Evolutionary conservation across 2,113 vertebrate species (phyloP).

Genomic region (Chlorodrepanis virens): DNA sequence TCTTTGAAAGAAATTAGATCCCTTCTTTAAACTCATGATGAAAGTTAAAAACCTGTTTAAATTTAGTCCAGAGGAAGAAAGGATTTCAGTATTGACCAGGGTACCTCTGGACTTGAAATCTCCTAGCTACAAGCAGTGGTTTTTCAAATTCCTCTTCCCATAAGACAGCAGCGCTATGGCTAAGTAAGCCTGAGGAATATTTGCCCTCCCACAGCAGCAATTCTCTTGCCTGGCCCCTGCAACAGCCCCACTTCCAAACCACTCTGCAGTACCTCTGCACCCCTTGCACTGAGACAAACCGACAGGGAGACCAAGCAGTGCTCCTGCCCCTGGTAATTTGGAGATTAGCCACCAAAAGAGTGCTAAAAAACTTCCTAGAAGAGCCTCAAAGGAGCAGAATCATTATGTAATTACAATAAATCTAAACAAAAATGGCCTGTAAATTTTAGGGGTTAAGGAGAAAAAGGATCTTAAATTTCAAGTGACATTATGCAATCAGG

Average conservation of each 20-base stretch:
- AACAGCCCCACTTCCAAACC: neutral
- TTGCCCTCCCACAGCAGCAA: neutral
- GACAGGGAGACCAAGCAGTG: neutral
- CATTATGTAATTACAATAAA: conserved; percentile 44
- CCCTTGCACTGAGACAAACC: neutral
- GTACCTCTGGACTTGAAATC: neutral
- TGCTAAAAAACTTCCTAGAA: neutral
- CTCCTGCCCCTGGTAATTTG: neutral
- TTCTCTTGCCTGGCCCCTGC: neutral
- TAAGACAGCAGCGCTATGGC: neutral
- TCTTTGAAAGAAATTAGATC: neutral
- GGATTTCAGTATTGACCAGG: neutral
- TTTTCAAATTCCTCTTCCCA: neutral
- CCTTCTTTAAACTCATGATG: neutral
- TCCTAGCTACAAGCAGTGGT: neutral
- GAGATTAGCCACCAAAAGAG: neutral
- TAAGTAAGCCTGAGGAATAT: neutral
- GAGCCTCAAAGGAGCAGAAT: conserved; percentile 20
- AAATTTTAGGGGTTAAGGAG: conserved; percentile 56
- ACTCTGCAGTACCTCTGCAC: neutral
- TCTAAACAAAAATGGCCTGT: conserved; percentile 54
- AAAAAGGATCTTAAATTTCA: conserved; percentile 52
- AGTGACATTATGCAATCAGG: conserved; percentile 59
- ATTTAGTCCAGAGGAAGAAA: neutral
- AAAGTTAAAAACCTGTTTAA: neutral